These are phyloP conservation scores for Euproctis similis DNA, from an alignment of 2,888 invertebrate species.

Conservation along the genomic window DNA sequence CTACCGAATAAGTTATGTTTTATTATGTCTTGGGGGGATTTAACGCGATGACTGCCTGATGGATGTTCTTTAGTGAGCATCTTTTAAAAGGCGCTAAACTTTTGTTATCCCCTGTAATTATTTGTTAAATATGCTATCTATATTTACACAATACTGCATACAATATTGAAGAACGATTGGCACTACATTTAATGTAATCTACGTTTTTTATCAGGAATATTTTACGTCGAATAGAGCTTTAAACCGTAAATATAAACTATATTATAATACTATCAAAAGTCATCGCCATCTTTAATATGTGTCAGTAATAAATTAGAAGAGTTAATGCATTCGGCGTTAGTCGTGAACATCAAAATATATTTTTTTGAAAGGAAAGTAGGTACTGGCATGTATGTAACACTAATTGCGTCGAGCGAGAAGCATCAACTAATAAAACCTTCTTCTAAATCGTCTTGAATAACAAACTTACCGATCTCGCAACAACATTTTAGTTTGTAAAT, in stretches of 20 bases:
- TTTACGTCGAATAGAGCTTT: too few species aligned
- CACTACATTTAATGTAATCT: too few species aligned
- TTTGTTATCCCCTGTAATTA: too few species aligned
- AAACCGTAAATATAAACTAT: too few species aligned
- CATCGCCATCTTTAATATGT: conserved; percentile 25
- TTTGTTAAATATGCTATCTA: too few species aligned
- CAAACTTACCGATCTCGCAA: conserved; percentile 53
- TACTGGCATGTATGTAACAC: conserved; percentile 52
- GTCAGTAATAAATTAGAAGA: conserved; percentile 46
- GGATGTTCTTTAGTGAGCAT: conserved; percentile 46
- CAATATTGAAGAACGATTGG: too few species aligned
- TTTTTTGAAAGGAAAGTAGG: conserved; percentile 45
- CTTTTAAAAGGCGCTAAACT: conserved; percentile 37
- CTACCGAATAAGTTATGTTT: conserved; percentile 68
- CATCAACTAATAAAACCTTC: conserved; percentile 39
- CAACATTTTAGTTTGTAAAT: conserved; percentile 51
- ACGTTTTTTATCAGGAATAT: too few species aligned
- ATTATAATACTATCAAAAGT: too few species aligned
- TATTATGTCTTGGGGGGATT: conserved; percentile 62
- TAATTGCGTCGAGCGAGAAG: conserved; percentile 44
- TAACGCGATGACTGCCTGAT: conserved; percentile 57
- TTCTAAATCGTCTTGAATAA: conserved; percentile 62
- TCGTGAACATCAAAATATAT: conserved; percentile 58
- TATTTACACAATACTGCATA: too few species aligned
- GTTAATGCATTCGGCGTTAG: conserved; percentile 53